phyloP scores from a whole-genome alignment of 2,113 vertebrate genomes.

The Chascanopsetta lugubris region DNA sequence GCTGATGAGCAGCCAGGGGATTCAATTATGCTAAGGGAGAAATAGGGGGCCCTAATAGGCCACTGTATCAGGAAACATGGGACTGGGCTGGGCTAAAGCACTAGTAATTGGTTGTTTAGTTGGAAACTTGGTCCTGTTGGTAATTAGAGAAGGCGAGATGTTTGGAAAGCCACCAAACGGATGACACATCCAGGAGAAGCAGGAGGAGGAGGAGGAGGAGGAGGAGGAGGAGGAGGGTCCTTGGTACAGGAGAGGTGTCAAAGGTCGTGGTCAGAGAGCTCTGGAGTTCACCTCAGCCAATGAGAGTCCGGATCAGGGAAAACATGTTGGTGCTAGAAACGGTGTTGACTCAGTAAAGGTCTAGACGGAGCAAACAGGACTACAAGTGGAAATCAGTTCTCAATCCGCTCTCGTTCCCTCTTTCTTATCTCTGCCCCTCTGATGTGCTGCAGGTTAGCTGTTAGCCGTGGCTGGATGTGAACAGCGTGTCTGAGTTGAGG shows the following conservation, averaged over 20 bases:
- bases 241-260: conserved; percentile 52
- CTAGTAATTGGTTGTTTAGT: conserved; percentile 80
- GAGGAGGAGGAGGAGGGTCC: conserved; percentile 53
- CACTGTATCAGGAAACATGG: conserved; percentile 77
- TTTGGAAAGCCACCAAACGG: conserved; percentile 70
- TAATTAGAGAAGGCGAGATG: conserved; percentile 71
- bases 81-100: conserved; percentile 66
- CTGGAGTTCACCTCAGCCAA: conserved; percentile 56
- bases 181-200: conserved; percentile 48
- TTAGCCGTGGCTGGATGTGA: conserved; percentile 34
- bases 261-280: conserved; percentile 59
- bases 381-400: conserved; percentile 35
- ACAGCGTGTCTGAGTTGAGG: conserved; percentile 52
- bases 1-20: conserved; percentile 84
- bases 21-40: conserved; percentile 81
- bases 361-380: conserved; percentile 35
- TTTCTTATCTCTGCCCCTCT: conserved; percentile 1
- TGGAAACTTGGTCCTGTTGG: conserved; percentile 76
- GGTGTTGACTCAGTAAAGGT: conserved; percentile 56
- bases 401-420: conserved; percentile 8
- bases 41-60: conserved; percentile 79
- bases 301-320: conserved; percentile 45
- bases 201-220: conserved; percentile 42
- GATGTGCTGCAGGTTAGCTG: conserved; percentile 12
- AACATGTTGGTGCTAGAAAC: conserved; percentile 51